Percentiles rank a stretch among this genome's conserved stretches.
Evolutionary conservation across 2,113 vertebrate species (phyloP).

Genomic region (Turnix velox): DNA sequence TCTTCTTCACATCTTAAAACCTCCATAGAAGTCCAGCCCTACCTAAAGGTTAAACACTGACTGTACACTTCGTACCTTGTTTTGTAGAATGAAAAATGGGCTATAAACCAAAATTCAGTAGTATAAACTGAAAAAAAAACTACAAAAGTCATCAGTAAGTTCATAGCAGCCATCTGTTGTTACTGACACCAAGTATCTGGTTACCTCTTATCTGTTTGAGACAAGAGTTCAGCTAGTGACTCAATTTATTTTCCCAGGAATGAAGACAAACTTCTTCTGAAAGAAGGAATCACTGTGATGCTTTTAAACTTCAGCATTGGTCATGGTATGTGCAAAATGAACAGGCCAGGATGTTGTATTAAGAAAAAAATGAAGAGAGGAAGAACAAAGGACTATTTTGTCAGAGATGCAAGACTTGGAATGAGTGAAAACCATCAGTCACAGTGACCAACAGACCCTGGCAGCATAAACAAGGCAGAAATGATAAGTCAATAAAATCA

Average conservation of each 20-base stretch:
- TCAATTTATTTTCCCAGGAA: not conserved
- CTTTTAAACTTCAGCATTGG: not conserved
- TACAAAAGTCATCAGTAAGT: not conserved
- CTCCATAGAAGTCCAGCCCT: not conserved
- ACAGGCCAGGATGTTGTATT: not conserved
- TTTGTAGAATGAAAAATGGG: not conserved
- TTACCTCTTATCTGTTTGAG: not conserved
- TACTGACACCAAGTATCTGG: not conserved
- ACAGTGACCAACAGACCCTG: constrained; percentile 45
- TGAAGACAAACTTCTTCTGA: not conserved
- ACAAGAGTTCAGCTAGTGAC: not conserved
- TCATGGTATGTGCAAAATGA: not conserved
- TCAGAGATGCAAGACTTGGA: constrained; percentile 11
- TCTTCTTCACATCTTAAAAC: not conserved
- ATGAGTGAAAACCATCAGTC: constrained; percentile 64
- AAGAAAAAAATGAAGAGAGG: not conserved
- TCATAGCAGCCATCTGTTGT: not conserved
- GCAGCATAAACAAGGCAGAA: constrained; percentile 70
- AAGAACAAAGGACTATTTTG: constrained; percentile 6
- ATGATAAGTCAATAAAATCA: constrained; percentile 73
- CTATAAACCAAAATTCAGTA: not conserved
- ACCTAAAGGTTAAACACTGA: not conserved
- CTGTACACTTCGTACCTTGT: not conserved
- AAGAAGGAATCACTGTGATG: not conserved
- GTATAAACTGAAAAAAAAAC: not conserved